Percentiles rank a stretch among this genome's conserved stretches.
These are phyloP conservation scores for Amphiura filiformis DNA, from an alignment of 35 echinoderm and acorn worm species.

Conservation along the genomic window DNA sequence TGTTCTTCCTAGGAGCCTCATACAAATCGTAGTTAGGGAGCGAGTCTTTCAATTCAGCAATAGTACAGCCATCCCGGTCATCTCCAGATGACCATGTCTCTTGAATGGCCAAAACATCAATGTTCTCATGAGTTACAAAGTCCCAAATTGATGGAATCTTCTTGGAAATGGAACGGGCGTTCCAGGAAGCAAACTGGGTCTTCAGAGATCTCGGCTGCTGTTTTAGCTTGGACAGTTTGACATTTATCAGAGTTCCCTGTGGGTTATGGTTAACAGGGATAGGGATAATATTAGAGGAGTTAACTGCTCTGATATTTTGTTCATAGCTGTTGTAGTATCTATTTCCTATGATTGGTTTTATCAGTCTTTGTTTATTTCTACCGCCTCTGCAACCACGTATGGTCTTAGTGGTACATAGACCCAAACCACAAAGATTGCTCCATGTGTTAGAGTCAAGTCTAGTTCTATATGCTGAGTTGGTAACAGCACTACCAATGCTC, in stretches of 20 bases:
- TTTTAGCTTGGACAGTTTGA: neutral
- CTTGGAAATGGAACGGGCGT: too few relatives aligned
- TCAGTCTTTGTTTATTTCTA: neutral
- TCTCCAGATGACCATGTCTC: too few relatives aligned
- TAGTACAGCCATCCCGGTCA: too few relatives aligned
- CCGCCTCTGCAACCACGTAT: neutral
- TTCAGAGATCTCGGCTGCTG: neutral
- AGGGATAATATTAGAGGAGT: neutral
- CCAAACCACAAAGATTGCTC: neutral
- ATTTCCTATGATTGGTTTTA: neutral
- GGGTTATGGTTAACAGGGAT: neutral
- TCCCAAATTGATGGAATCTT: too few relatives aligned
- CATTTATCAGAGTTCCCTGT: neutral
- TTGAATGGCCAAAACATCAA: too few relatives aligned
- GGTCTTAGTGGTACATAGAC: neutral
- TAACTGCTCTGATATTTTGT: neutral
- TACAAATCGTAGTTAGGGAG: too few relatives aligned
- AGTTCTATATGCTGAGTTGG: neutral
- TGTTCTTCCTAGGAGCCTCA: too few relatives aligned
- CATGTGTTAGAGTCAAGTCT: neutral
- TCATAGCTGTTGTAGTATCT: neutral
- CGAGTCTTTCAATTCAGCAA: too few relatives aligned
- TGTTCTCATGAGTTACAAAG: too few relatives aligned
- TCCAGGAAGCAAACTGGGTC: neutral
- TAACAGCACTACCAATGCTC: neutral